Evolutionary conservation across 2,113 vertebrate genomes (phyloP), one percentile per base, ranked within the genome.

Genomic region (Boleophthalmus pectinirostris): DNA sequence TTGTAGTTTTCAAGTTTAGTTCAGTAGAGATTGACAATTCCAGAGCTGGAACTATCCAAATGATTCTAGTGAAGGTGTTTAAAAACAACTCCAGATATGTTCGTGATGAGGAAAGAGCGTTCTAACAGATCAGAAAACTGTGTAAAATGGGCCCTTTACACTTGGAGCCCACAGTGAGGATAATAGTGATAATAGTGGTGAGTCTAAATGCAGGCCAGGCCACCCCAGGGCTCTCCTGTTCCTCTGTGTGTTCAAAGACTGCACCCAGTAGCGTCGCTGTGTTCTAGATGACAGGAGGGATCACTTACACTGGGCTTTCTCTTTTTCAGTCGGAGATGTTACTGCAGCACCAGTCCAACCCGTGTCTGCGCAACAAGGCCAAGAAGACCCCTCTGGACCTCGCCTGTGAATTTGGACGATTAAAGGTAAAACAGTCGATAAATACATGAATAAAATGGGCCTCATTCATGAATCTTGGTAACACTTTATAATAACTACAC

Each of bases 271-370:
- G 72, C 72, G 21, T 18, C 25, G 25, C 74, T 38, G 35, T 38
- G 9, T 38, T 38, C 5, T 38, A 38, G 35, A 38, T 38, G 35
- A 24, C 0, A 53, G 47, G 5, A 63, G 10, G 23, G 68, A 0
- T 80, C 45, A 33, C 68, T 79, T 51, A 23, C 43, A 6, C 47
- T 18, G 10, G 65, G 53, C 38, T 72, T 56, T 75, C 46, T 64
- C 51, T 16, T 14, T 73, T 4, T 63, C 51, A 85, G 73, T 20
- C 68, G 12, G 97, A 98, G 90, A 98, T 98, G 95, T 91, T 98
- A 53, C 94, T 98, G 18, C 97, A 98, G 90, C 96, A 98, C 84
- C 97, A 98, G 89, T 97, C 97, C 8, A 98, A 98, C 81, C 95
- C 96, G 0, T 98, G 97, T 77, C 87, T 95, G 68, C 90, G 94